Evolutionary conservation across 2,113 vertebrate genomes (phyloP).

Genomic region (Rynchops niger): DNA sequence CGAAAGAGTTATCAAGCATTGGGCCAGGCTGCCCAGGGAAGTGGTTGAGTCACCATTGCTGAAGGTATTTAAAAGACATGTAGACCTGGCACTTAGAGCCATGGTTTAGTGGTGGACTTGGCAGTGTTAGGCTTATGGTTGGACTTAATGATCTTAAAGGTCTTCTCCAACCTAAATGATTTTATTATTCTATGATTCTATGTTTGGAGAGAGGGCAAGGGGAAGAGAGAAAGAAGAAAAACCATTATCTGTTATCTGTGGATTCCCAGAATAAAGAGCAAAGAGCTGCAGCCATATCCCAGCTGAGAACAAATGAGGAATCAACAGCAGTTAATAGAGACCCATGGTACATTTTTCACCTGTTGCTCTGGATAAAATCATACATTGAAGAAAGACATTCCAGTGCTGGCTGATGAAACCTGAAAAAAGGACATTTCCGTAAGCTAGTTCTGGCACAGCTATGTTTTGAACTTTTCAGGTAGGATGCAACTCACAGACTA

Average conservation of each 20-base stretch:
- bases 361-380: background rate
- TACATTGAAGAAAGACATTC: background rate
- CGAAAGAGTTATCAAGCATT: background rate
- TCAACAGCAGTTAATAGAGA: background rate
- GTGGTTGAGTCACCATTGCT: background rate
- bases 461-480: background rate
- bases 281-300: background rate
- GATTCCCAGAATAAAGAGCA: background rate
- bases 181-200: background rate
- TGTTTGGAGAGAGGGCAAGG: background rate
- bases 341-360: background rate
- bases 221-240: background rate
- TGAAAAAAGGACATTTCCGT: background rate
- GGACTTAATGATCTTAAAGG: rapidly evolving
- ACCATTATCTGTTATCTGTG: background rate
- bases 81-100: background rate
- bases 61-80: background rate
- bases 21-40: background rate
- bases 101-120: background rate
- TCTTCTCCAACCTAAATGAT: background rate
- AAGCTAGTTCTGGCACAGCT: background rate
- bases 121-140: background rate
- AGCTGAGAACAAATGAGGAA: background rate
- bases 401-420: background rate
- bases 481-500: background rate